Evolutionary conservation across 2,888 invertebrate species (phyloP), one percentile per base, ranked within the genome.

Genomic region (Harpalus rufipes): DNA sequence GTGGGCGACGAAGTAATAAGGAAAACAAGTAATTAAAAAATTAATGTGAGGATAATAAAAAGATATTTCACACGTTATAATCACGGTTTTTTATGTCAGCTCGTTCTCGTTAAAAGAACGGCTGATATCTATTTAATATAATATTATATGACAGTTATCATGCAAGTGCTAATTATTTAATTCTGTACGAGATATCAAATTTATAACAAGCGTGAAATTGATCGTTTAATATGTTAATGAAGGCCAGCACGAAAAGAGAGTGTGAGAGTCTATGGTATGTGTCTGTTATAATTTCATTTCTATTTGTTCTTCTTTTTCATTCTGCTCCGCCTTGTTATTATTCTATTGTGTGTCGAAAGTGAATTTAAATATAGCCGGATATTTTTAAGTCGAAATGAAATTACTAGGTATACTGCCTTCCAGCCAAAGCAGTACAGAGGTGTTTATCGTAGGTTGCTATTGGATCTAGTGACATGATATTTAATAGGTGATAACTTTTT

Each of bases 191-290:
- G 76, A 76, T 51, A 81, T 68, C 81, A 81, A 68, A 81, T 56
- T 81, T 68, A 65, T 81, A 81, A 81, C 68, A 81, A 81, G 81
- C 81, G 81, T 81, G 68, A 81, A 81, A 81, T 76, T 81, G 81
- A 65, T 56, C 65, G 59, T 68, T 81, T 68, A 81, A 81, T 68
- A 81, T 81, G 81, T 68, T 81, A 81, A 81, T 81, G 65, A 81
- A 81, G n/a, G 51, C 81, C 21, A 56, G 10, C 81, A 81, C 63
- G 56, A 65, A 41, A 51, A 39, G 44, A 21, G 76, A 18, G 76
- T 76, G 72, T 76, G 51, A 76, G 76, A 68, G 68, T 68, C 7
- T 32, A 68, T 68, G 68, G 68, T 41, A 68, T 68, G 68, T 39
- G 68, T 68, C 68, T 68, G 68, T 76, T 76, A 76, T 76, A 76